Base-by-base conservation (phyloP, 2,888 invertebrate species). In the Drepana falcataria region DNA sequence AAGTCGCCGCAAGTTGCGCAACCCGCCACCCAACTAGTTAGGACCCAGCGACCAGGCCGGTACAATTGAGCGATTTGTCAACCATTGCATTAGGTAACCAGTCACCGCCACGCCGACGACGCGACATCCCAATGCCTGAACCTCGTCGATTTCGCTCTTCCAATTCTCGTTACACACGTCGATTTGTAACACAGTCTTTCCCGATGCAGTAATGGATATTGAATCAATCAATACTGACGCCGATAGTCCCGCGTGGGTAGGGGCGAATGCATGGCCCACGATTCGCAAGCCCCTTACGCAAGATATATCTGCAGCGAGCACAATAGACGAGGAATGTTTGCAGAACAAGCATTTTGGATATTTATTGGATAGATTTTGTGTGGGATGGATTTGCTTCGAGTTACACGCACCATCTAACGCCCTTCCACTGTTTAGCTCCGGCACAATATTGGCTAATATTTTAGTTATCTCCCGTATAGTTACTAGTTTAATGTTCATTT, bases 21-120 rank as follows among this genome's bases (percentile, higher is more conserved):
- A 86, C 79, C 66, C 71, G 79, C 84, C 83, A 84, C 83, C 83
- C 83, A 83, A 82, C 84, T 75, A 77, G 86, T 80, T 67, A 75
- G 69, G 66, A 68, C 65, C 72, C 68, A 79, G 73, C 79, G 72
- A 72, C 79, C 77, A 66, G 73, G 75, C 75, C 66, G 66, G 80
- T 81, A 88, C 89, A 90, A 89, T 90, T 89, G 87, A 89, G 85
- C 88, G 85, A 89, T 90, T 90, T 90, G 89, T 90, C 90, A 89
- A 87, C 83, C 70, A 74, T 78, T 78, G 83, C 81, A 80, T 85
- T 82, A 79, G 81, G 79, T 71, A 84, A 86, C 83, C 81, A 81
- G 82, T 84, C 83, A 81, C 73, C 69, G 74, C 70, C 67, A 69
- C 69, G 74, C 69, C 67, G 69, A 68, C 73, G 66, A 74, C 66